Evolutionary conservation across 2,888 invertebrate genomes (phyloP).

Genomic region (Eurytoma californica): DNA sequence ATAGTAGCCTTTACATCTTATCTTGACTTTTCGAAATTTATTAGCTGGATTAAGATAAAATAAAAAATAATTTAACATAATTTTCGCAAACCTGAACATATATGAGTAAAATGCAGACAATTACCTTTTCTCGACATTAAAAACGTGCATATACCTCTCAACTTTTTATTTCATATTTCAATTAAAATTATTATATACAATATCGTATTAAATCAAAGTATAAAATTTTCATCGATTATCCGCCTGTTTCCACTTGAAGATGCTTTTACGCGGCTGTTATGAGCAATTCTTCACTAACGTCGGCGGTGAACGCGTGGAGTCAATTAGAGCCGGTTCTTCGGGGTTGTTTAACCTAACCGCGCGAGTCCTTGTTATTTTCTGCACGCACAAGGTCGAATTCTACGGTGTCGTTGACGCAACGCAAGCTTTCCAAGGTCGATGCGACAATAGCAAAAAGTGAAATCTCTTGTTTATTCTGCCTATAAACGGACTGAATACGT

Average conservation of each 20-base stretch:
- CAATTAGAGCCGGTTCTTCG: neutral
- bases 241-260: neutral
- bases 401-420: neutral
- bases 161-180: too few relatives aligned
- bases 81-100: too few relatives aligned
- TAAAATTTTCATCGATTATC: too few relatives aligned
- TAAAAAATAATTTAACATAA: too few relatives aligned
- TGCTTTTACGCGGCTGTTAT: neutral
- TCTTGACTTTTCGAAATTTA: too few relatives aligned
- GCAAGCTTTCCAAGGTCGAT: conserved; percentile 6
- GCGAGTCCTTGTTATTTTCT: conserved; percentile 10
- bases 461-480: neutral
- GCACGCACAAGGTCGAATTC: conserved; percentile 2
- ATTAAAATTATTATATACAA: too few relatives aligned
- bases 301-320: neutral
- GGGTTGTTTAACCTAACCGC: neutral
- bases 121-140: too few relatives aligned
- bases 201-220: too few relatives aligned
- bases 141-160: too few relatives aligned
- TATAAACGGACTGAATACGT: neutral
- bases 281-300: neutral
- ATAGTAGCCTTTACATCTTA: too few relatives aligned
- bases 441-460: neutral
- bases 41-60: too few relatives aligned
- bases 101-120: too few relatives aligned